phyloP scores from a whole-genome alignment of 2,797 vertebrate genomes.

The Pelochelys cantorii region DNA sequence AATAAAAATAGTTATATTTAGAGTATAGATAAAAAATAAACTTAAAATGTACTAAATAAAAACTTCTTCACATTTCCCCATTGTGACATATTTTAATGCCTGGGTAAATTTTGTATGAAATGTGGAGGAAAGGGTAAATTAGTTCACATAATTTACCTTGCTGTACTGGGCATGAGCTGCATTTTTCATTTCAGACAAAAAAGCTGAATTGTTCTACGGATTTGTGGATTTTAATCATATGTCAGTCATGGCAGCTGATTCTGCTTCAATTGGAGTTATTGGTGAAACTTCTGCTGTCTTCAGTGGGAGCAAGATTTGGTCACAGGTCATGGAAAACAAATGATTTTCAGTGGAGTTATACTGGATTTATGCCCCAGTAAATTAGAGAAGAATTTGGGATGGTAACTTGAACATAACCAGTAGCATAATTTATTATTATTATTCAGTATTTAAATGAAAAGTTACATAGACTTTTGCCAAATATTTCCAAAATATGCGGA shows the following conservation, averaged over 20 bases:
- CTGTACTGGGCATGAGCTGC: background rate
- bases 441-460: background rate
- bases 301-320: background rate
- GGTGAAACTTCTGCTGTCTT: background rate
- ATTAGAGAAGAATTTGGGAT: background rate
- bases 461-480: accelerated
- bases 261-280: background rate
- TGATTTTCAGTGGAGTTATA: background rate
- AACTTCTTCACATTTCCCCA: background rate
- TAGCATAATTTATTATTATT: accelerated
- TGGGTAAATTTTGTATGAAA: background rate
- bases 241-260: background rate
- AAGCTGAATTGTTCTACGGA: background rate
- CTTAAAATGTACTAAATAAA: background rate
- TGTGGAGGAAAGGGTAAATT: background rate
- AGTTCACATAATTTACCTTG: background rate
- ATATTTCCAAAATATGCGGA: background rate
- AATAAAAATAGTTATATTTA: background rate
- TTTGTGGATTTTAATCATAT: background rate
- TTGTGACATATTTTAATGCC: background rate
- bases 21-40: background rate
- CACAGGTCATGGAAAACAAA: background rate
- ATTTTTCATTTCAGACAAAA: background rate
- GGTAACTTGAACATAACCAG: background rate
- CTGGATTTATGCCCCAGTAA: background rate